A percentile compares a stretch with the other conserved stretches of the same genome.
Conservation (phyloP, 2,888 invertebrate species). For the Spisula solida region DNA sequence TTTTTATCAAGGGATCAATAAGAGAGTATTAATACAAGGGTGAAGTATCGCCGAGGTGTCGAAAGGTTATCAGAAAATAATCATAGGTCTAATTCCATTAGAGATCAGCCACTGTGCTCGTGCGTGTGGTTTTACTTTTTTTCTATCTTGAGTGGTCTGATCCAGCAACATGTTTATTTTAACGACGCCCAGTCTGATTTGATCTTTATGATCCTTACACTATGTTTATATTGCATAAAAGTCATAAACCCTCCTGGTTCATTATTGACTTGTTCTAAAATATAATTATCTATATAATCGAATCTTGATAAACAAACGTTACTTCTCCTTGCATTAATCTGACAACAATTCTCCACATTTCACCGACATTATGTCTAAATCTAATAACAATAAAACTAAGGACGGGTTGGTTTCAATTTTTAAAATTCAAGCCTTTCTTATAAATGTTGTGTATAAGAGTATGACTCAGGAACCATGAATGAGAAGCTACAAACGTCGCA, state of each 20-base stretch:
- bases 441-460: no score
- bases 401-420: no score
- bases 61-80: conserved; percentile 35
- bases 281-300: conserved; percentile 3
- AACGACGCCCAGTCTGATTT: not conserved
- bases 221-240: conserved; percentile 1
- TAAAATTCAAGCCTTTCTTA: no score
- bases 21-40: not conserved
- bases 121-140: conserved; percentile 1
- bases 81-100: conserved; percentile 30
- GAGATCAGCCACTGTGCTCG: conserved; percentile 25
- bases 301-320: not conserved
- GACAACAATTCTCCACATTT: not conserved
- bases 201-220: not conserved
- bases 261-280: not conserved
- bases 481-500: no score
- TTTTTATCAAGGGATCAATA: not conserved
- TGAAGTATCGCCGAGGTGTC: conserved; percentile 21
- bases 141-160: not conserved
- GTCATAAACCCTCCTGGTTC: not conserved
- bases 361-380: not conserved
- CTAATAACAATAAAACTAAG: no score
- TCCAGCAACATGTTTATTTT: conserved; percentile 10
- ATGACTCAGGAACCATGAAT: no score
- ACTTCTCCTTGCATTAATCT: not conserved